Base-by-base conservation (phyloP, 2,888 invertebrate genomes). In the Coenonympha arcania region DNA sequence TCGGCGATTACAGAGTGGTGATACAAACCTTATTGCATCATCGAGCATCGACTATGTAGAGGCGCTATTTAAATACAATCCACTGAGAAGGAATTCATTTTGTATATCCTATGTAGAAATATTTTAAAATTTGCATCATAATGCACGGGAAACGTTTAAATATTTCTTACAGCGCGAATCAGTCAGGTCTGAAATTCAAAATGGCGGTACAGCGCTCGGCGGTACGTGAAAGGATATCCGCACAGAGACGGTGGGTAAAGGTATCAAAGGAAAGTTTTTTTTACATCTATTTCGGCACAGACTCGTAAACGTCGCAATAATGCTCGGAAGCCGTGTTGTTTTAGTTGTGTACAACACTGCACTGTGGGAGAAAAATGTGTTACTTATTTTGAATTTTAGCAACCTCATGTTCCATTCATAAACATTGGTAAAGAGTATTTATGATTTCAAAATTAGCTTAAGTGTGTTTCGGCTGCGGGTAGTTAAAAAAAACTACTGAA, bases 221-320 rank as follows among this genome's bases (percentile, higher is more conserved):
- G 30, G 16, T 6, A 22, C 31, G 4, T 43, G 31, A 42, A 48
- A 43, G 40, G 19, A 22, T 31, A 41, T 31, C 30, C 18, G 15
- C 11, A 48, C 33, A 51, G 42, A 48, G 48, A 34, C 33, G 18
- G 33, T n/a, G n/a, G n/a, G n/a, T n/a, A n/a, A n/a, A n/a, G n/a
- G n/a, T 13, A 40, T 24, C 26, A 40, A 47, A 31, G 22, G 42
- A 33, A 24, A 46, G 16, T 40, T 34, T 45, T 34, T 50, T 52
- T 52, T 30, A n/a, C n/a, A n/a, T n/a, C n/a, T 30, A 30, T 48
- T 52, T 42, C 11, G 20, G 16, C 42, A 41, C 42, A 41, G 13
- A 20, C 31, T 48, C 48, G 44, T 49, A 49, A 41, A 44, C 28
- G 52, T 40, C 28, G 45, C 49, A 31, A 46, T 46, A 42, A 49